Evolutionary conservation across 2,797 vertebrate genomes (phyloP).

Genomic region (Gambelia wislizenii): DNA sequence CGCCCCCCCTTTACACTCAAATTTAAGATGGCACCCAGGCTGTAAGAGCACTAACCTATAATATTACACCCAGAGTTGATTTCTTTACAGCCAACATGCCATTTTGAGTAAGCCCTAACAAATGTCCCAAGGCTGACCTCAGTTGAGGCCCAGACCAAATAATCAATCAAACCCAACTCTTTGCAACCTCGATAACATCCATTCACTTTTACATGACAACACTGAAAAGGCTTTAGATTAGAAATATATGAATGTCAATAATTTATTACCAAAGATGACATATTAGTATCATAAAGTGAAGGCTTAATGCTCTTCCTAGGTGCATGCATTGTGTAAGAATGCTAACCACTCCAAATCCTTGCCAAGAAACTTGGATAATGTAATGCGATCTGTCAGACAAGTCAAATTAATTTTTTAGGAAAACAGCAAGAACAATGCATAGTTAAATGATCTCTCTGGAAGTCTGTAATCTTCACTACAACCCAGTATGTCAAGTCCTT

Average conservation of each 20-base stretch:
- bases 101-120: neutral
- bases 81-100: neutral
- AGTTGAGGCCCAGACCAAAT: slow-evolving; percentile 1
- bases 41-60: neutral
- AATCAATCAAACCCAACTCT: neutral
- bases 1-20: too few relatives aligned
- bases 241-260: slow-evolving; percentile 22
- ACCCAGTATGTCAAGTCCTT: neutral
- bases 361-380: slow-evolving; percentile 3
- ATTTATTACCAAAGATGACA: neutral
- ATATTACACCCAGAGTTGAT: neutral
- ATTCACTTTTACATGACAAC: neutral
- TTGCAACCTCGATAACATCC: neutral
- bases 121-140: neutral
- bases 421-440: slow-evolving; percentile 7
- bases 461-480: neutral
- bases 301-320: slow-evolving; percentile 7
- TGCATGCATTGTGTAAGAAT: neutral
- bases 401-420: slow-evolving; percentile 32
- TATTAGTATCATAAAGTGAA: slow-evolving; percentile 15
- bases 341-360: neutral
- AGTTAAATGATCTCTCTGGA: slow-evolving; percentile 1
- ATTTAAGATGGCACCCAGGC: too few relatives aligned
- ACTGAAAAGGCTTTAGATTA: slow-evolving; percentile 15
- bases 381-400: neutral